These are phyloP conservation scores for Osmerus mordax DNA, from an alignment of 2,113 vertebrate species.

Conservation along the genomic window DNA sequence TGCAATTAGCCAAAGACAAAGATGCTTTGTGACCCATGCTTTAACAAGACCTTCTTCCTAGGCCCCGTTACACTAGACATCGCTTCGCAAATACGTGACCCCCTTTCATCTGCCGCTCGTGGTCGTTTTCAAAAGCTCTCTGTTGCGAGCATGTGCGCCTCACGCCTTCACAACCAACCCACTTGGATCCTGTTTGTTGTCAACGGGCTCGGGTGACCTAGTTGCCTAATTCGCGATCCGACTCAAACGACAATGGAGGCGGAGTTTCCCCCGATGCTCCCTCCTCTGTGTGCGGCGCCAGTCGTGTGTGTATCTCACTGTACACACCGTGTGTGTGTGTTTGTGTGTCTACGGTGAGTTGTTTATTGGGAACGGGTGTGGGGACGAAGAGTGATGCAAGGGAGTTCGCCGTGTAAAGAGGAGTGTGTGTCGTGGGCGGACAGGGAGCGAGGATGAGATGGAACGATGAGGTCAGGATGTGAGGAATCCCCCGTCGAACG, in stretches of 20 bases:
- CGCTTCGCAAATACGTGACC: slow-evolving; percentile 12
- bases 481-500: not conserved
- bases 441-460: not conserved
- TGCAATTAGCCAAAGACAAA: slow-evolving; percentile 69
- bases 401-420: not conserved
- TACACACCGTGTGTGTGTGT: not conserved
- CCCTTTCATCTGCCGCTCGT: slow-evolving; percentile 8
- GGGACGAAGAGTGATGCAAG: not conserved
- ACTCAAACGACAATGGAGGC: slow-evolving; percentile 14
- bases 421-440: too few species aligned
- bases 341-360: not conserved
- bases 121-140: slow-evolving; percentile 35
- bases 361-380: not conserved
- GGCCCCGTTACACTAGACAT: slow-evolving; percentile 37
- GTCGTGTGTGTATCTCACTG: too few species aligned
- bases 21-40: slow-evolving; percentile 59
- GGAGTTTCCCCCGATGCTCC: not conserved
- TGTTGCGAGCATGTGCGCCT: slow-evolving; percentile 18
- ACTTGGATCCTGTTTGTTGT: slow-evolving; percentile 19
- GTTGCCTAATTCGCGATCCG: slow-evolving; percentile 12
- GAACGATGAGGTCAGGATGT: not conserved
- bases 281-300: not conserved
- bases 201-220: slow-evolving; percentile 17
- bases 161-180: slow-evolving; percentile 35
- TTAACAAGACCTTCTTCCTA: slow-evolving; percentile 40